Evolutionary conservation across 1,140 invertebrate species (phyloP), one percentile per base, ranked within the genome.

Genomic region (Aphidius gifuensis): DNA sequence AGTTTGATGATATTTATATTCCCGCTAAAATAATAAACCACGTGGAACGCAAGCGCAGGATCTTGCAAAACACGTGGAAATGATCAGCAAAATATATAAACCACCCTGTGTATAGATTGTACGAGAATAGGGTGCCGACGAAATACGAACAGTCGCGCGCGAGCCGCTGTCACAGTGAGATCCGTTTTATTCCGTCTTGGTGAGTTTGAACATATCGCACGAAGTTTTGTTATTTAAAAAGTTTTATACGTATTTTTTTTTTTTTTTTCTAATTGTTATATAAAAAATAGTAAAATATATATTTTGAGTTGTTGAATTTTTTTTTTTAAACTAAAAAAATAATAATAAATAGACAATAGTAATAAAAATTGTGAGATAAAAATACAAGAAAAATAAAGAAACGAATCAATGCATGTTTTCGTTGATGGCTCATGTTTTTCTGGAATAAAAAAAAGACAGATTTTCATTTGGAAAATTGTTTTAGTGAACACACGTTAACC

Each of bases 151-250:
- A 80, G 80, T 81, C 75, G 77, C 74, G 77, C 79, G 77, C 74
- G 73, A 75, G 78, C 78, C 77, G 76, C 77, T 80, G 78, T 69
- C 72, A 78, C 69, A 73, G 62, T 63, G 70, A 60, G 73, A 62
- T 74, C 63, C 63, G 72, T 74, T 65, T 49, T 47, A 55, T 58
- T 61, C 64, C 54, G 60, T 64, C 66, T 60, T 51, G 66, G 62
- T 60, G 43, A 63, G 61, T 63, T 48, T 46, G 2, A 45, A 45
- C 2, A 45, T 38, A 44, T 45, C 21, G 6, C 23, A n/a, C 47
- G 23, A 7, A 2, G n/a, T 47, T 16, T 9, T 58, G 21, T 39
- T 42, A n/a, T 51, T 39, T 49, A 21, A 42, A 3, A 50, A 6
- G 39, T 53, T 50, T 59, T n/a, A 11, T 3, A 38, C 47, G 4